Evolutionary conservation across 1,140 invertebrate genomes (phyloP), one percentile per base, ranked within the genome.

Genomic region (Megalopta genalis): DNA sequence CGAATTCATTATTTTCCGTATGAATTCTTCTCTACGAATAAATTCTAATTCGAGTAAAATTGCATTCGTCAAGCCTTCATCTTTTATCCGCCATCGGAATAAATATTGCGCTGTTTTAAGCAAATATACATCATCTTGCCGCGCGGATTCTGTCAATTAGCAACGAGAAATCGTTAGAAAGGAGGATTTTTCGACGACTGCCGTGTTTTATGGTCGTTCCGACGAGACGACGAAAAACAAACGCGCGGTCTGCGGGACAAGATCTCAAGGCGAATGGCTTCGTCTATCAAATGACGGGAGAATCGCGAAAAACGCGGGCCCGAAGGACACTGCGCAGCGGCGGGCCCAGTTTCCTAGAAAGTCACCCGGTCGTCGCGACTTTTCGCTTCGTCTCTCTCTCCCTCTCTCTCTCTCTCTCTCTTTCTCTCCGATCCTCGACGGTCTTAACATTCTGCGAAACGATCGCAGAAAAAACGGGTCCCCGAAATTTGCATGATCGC

Each of bases 261-360:
- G 54, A 69, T 57, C 14, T 54, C 46, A 66, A 66, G 64, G 64
- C 14, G 39, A 66, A 66, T 21, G 4, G 2, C n/a, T 25, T 32
- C 1, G 23, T n/a, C 49, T 69, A 69, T 69, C 37, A 69, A 54
- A 57, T 18, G 49, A 3, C 6, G 2, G 49, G 25, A 2, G 46
- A 57, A 69, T n/a, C 9, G 67, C 5, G 27, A 69, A 54, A 68
- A 69, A 57, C 67, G 37, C 4, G 8, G 8, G 39, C 9, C 42
- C 49, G 67, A 69, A 69, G 67, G 67, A 69, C 67, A 57, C 25
- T 46, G 42, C 42, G 14, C n/a, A n/a, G n/a, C 10, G 42, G 9
- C 42, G 42, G 42, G 42, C 12, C 42, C 42, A 10, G 42, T 46
- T 46, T 46, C 42, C 42, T 12, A 12, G 42, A 46, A 46, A 46